A percentile compares a stretch with the other conserved stretches of the same genome.
phyloP scores from a whole-genome alignment of 1,140 invertebrate genomes.

The Holcopasites calliopsidis region DNA sequence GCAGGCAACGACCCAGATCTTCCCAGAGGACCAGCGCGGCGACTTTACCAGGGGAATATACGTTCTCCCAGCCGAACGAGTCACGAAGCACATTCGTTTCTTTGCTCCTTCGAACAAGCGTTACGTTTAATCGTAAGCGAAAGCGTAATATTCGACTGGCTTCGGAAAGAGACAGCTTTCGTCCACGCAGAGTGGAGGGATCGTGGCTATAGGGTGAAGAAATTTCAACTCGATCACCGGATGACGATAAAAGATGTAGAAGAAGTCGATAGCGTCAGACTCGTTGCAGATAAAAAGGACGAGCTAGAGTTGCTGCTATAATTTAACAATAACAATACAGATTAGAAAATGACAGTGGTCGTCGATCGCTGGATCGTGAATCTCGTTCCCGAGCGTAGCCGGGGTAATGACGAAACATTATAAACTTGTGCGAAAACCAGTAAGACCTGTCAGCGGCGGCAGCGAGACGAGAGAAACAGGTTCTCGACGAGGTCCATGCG shows the following conservation, averaged over 20 bases:
- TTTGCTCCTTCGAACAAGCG: too few relatives aligned
- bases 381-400: slow-evolving; percentile 17
- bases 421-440: slow-evolving; percentile 46
- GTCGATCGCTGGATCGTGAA: background rate
- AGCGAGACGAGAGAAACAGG: slow-evolving; percentile 26
- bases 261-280: background rate
- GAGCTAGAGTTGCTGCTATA: too few relatives aligned
- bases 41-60: slow-evolving; percentile 17
- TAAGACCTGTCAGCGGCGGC: slow-evolving; percentile 37
- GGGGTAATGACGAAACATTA: slow-evolving; percentile 52
- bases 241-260: too few relatives aligned
- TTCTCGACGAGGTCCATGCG: slow-evolving; percentile 30
- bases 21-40: slow-evolving; percentile 28
- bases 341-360: background rate
- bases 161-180: too few relatives aligned
- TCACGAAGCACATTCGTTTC: background rate
- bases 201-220: too few relatives aligned
- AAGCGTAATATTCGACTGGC: too few relatives aligned
- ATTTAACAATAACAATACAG: background rate
- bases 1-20: slow-evolving; percentile 53
- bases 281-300: background rate
- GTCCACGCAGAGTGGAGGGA: too few relatives aligned
- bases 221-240: too few relatives aligned
- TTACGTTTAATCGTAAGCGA: too few relatives aligned
- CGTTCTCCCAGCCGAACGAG: slow-evolving; percentile 7